These are phyloP conservation scores for Hippocampus comes DNA, from an alignment of 2,113 vertebrate species.

Conservation along the genomic window DNA sequence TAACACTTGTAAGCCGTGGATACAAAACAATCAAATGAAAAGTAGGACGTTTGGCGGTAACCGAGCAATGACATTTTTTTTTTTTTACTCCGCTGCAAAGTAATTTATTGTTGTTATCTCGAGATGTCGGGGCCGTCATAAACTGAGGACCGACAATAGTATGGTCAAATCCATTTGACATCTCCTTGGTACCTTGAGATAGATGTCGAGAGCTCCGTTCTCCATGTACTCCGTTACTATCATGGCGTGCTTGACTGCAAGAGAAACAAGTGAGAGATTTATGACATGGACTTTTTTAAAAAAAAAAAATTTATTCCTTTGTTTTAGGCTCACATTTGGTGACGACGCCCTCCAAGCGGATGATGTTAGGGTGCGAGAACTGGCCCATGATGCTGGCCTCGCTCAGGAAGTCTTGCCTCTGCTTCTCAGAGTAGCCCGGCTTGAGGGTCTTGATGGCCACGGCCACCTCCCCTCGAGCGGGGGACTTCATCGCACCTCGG, in stretches of 20 bases:
- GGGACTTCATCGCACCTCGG: constrained; percentile 80
- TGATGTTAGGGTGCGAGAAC: constrained; percentile 95
- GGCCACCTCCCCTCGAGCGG: constrained; percentile 76
- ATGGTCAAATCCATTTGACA: neutral
- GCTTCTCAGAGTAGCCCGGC: constrained; percentile 90
- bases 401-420: constrained; percentile 90
- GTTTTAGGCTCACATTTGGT: constrained; percentile 84
- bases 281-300: neutral
- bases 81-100: neutral
- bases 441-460: constrained; percentile 96
- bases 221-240: constrained; percentile 97
- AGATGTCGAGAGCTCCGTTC: constrained; percentile 92
- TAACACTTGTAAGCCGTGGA: too few species aligned
- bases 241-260: constrained; percentile 91
- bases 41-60: too few species aligned
- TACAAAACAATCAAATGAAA: too few species aligned
- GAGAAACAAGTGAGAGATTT: constrained; percentile 11
- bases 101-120: neutral
- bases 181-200: constrained; percentile 78
- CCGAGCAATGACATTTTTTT: too few species aligned
- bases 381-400: constrained; percentile 99
- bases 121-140: neutral
- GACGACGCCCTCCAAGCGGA: constrained; percentile 91
- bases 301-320: too few species aligned
- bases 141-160: neutral